Evolutionary conservation across 2,888 invertebrate species (phyloP), one percentile per base, ranked within the genome.

Genomic region (Ornithoptera priamus): DNA sequence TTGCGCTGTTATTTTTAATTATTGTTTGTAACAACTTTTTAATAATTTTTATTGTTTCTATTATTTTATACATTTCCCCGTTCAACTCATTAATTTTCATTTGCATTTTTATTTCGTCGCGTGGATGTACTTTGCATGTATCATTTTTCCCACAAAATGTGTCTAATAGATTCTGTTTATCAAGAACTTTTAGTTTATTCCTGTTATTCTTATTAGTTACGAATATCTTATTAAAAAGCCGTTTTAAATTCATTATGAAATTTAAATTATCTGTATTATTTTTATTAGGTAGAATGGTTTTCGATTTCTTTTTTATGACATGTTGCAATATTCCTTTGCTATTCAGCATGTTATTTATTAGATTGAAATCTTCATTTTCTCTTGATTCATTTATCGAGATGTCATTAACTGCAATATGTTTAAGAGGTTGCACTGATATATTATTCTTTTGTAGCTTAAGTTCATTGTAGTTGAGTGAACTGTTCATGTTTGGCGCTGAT

Each of bases 11-110:
- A 67, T 78, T 77, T 61, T 81, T 46, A 58, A 81, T 77, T 24
- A 86, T 56, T 22, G 84, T 69, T 68, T 78, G 80, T 36, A 89
- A 72, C 53, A 86, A 76, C 4, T 85, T 86, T 73, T 89, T 89
- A 2, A 90, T 87, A 18, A 80, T 84, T 72, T 78, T 83, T 0
- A 89, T 80, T 18, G 79, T 83, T 76, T 77, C 82, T 10, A 90
- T 75, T 67, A 89, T 84, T 53, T 74, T 81, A 22, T 76, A 72
- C 18, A 85, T 83, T 81, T 88, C 87, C 5, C 63, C 61, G 66
- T 82, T 82, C 46, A 90, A 73, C 53, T 85, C 77, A 56, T 79
- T 76, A 10, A 90, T 73, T 77, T 87, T 88, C 0, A 73, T 64
- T 65, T 79, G 77, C 12, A 90, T 70, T n/a, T 76, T 30, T 56